phyloP scores from a whole-genome alignment of 2,797 vertebrate genomes.

The Pitangus sulphuratus region DNA sequence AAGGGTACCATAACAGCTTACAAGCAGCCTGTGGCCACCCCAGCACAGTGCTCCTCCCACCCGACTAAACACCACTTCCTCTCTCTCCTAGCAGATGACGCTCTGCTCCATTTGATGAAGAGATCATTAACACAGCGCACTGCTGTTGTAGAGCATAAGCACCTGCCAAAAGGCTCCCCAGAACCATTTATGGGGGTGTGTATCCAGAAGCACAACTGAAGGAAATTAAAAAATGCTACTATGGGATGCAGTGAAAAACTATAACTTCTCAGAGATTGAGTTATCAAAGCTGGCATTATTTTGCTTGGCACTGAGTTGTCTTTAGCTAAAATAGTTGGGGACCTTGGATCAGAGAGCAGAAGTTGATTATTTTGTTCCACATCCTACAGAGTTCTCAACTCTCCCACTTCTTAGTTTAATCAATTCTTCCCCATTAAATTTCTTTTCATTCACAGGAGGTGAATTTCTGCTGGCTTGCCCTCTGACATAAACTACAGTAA shows the following conservation, averaged over 20 bases:
- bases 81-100: neutral
- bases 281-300: neutral
- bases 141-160: neutral
- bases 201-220: neutral
- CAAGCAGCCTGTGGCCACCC: neutral
- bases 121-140: neutral
- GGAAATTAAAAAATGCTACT: neutral
- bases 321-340: neutral
- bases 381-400: neutral
- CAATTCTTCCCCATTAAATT: neutral
- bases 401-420: neutral
- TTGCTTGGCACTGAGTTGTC: neutral
- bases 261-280: neutral
- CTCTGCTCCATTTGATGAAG: neutral
- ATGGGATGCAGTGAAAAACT: neutral
- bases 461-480: neutral
- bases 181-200: neutral
- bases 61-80: accelerated
- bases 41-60: neutral
- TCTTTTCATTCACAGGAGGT: neutral
- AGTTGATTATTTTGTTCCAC: neutral
- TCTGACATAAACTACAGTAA: neutral
- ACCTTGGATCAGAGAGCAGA: neutral
- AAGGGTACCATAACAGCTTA: neutral
- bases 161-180: neutral